A percentile compares a stretch with the other conserved stretches of the same genome.
Conservation (phyloP, 1,140 invertebrate genomes). For the Drosophila paulistorum region DNA sequence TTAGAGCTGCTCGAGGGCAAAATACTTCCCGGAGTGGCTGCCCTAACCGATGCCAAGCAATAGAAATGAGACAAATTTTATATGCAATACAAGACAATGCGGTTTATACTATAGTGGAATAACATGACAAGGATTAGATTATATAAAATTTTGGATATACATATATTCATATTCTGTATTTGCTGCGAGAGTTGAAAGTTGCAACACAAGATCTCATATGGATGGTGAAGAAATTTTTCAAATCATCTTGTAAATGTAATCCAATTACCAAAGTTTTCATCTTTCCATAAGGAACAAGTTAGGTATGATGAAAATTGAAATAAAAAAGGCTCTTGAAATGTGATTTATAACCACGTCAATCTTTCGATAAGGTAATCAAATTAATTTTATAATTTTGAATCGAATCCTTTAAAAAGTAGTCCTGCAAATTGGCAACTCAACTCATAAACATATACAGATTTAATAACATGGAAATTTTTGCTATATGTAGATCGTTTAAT, state of each 20-base stretch:
- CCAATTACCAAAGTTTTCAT: too few relatives aligned
- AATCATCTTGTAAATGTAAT: too few relatives aligned
- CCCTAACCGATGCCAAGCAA: conserved; percentile 89
- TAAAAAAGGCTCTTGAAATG: too few relatives aligned
- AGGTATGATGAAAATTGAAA: too few relatives aligned
- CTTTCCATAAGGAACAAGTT: too few relatives aligned
- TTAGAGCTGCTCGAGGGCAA: conserved; percentile 97
- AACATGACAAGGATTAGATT: conserved; percentile 6
- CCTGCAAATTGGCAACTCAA: neutral
- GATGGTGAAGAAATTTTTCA: neutral
- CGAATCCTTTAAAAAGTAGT: neutral
- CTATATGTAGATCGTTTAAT: conserved; percentile 83
- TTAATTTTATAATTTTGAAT: too few relatives aligned
- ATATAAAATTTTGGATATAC: conserved; percentile 9
- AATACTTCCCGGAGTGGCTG: conserved; percentile 93
- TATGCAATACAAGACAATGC: neutral
- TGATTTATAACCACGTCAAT: too few relatives aligned
- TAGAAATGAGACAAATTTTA: neutral
- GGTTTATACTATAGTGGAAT: neutral
- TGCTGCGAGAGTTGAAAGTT: conserved; percentile 2
- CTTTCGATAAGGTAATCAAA: too few relatives aligned
- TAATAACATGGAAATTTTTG: conserved; percentile 1
- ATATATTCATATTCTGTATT: conserved; percentile 1
- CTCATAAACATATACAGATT: neutral
- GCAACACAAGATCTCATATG: neutral